Conservation (phyloP, 2,888 invertebrate species). For the Auanema sp. region DNA sequence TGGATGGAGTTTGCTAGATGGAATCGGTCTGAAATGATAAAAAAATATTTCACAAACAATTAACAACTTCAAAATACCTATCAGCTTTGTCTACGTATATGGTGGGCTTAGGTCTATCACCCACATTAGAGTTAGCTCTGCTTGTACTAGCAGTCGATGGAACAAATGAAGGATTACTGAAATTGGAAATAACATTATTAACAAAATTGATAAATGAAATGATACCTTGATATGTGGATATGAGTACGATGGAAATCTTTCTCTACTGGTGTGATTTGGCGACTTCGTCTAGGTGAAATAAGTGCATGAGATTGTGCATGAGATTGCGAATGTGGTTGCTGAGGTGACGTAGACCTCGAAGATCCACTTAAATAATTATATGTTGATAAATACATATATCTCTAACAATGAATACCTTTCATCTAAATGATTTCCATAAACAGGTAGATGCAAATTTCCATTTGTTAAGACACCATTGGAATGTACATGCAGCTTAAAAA, state of each 20-base stretch:
- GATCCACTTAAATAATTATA: conserved; percentile 18
- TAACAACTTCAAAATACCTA: background rate
- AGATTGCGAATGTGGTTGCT: conserved; percentile 10
- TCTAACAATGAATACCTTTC: too few species aligned
- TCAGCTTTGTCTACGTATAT: conserved; percentile 14
- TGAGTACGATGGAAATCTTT: conserved; percentile 18
- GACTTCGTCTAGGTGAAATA: conserved; percentile 4
- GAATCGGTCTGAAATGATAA: too few species aligned
- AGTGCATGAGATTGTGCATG: background rate
- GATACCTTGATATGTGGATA: conserved; percentile 16
- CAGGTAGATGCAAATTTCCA: too few species aligned
- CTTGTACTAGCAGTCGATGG: conserved; percentile 10
- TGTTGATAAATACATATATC: background rate
- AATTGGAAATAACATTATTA: background rate
- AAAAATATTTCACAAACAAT: too few species aligned
- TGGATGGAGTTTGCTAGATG: too few species aligned
- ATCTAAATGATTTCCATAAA: too few species aligned
- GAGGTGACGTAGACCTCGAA: conserved; percentile 22
- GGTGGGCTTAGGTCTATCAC: conserved; percentile 8
- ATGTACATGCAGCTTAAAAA: too few species aligned
- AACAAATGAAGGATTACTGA: background rate
- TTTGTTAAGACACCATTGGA: too few species aligned
- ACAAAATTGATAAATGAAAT: background rate
- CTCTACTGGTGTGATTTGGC: conserved; percentile 18
- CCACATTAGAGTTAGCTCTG: conserved; percentile 4